These are phyloP conservation scores for Columba janthina DNA, from an alignment of 2,113 vertebrate species.

Conservation along the genomic window DNA sequence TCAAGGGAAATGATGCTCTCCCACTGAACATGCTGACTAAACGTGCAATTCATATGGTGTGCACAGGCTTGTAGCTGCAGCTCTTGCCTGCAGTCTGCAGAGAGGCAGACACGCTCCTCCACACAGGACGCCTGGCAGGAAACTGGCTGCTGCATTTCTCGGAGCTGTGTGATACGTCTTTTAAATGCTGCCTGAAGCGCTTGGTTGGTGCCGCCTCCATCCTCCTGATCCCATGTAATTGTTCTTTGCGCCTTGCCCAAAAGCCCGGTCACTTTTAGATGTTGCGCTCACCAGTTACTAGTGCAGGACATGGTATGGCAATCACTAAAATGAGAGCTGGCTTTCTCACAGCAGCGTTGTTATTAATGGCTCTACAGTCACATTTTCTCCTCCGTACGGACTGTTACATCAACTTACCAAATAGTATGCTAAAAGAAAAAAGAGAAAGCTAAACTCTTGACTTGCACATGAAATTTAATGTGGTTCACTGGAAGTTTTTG, in stretches of 20 bases:
- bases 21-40: background rate
- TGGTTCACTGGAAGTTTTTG: background rate
- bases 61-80: background rate
- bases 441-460: background rate
- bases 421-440: background rate
- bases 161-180: background rate
- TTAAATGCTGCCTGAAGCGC: background rate
- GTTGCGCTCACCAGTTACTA: fast-evolving
- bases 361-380: background rate
- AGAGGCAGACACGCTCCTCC: background rate
- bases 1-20: background rate
- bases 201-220: background rate
- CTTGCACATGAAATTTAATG: background rate
- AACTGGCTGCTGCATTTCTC: background rate
- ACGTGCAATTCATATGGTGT: fast-evolving
- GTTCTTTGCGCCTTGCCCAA: background rate
- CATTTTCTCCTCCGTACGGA: background rate
- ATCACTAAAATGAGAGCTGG: background rate
- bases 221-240: background rate
- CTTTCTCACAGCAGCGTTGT: fast-evolving
- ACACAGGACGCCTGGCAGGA: background rate
- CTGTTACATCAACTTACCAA: background rate
- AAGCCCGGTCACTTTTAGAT: background rate
- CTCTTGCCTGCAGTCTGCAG: background rate
- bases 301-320: fast-evolving